These are phyloP conservation scores for Spilogale gracilis DNA, from an alignment of 2,113 vertebrate species.

Conservation along the genomic window DNA sequence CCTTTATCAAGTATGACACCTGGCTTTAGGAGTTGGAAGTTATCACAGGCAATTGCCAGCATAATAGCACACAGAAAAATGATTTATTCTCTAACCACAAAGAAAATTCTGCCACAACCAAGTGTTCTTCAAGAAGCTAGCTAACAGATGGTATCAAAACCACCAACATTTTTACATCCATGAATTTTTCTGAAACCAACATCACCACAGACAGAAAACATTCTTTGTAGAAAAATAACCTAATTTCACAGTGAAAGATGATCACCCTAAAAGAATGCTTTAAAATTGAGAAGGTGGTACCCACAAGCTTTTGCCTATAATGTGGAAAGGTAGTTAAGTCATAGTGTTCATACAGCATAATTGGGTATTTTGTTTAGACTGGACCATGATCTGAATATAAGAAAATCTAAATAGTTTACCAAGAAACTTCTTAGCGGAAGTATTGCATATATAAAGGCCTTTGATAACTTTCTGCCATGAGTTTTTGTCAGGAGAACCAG, in stretches of 20 bases:
- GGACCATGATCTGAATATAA: not conserved
- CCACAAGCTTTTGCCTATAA: not conserved
- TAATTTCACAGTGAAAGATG: constrained; percentile 36
- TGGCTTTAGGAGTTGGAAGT: constrained; percentile 16
- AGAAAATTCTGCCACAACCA: not conserved
- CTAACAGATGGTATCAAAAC: not conserved
- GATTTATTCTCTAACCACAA: not conserved
- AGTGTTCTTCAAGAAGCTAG: not conserved
- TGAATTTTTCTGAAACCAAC: constrained; percentile 45
- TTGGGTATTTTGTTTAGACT: constrained; percentile 30
- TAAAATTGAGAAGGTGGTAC: not conserved
- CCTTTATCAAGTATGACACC: not conserved
- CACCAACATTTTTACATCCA: not conserved
- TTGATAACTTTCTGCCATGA: not conserved
- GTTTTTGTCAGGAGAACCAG: not conserved
- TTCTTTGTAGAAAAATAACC: constrained; percentile 37
- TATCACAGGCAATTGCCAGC: not conserved
- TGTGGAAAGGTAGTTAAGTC: not conserved
- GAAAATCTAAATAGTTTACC: not conserved
- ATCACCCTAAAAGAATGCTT: constrained; percentile 23
- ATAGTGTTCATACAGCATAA: not conserved
- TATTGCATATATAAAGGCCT: not conserved
- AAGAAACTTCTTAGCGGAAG: constrained; percentile 37
- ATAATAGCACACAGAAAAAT: constrained; percentile 8
- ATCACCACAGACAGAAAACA: constrained; percentile 42